A percentile compares a stretch with the other conserved stretches of the same genome.
Evolutionary conservation across 2,113 vertebrate genomes (phyloP).

Genomic region (Potamarius usumacintae): DNA sequence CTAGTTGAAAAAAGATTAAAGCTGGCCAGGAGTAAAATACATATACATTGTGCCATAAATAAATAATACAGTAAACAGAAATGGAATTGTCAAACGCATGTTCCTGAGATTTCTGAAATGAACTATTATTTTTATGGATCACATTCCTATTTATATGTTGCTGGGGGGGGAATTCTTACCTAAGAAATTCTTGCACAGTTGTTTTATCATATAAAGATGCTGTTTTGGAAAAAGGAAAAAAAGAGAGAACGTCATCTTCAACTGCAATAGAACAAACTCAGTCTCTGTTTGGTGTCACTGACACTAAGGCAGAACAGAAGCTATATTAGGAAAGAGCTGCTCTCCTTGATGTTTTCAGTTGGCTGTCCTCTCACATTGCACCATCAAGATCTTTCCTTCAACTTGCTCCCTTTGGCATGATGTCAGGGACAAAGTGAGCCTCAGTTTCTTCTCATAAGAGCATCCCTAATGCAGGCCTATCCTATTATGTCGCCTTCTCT

Average conservation of each 20-base stretch:
- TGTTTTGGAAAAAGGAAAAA: conserved; percentile 56
- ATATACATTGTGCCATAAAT: neutral
- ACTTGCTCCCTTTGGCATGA: conserved; percentile 56
- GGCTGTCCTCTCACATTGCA: conserved; percentile 41
- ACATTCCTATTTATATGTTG: neutral
- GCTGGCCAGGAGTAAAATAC: neutral
- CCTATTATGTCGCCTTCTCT: conserved; percentile 15
- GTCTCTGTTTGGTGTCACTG: conserved; percentile 22
- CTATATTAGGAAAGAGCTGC: conserved; percentile 64
- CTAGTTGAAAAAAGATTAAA: neutral
- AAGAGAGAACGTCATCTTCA: conserved; percentile 43
- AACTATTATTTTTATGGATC: neutral
- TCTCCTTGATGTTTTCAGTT: conserved; percentile 44
- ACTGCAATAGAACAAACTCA: conserved; percentile 24
- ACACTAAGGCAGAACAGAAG: conserved; percentile 32
- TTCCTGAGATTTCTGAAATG: neutral
- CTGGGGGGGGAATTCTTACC: conserved; percentile 66
- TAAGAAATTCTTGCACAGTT: conserved; percentile 70
- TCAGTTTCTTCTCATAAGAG: conserved; percentile 26
- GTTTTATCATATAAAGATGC: conserved; percentile 67
- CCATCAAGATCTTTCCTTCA: conserved; percentile 40
- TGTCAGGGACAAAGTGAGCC: conserved; percentile 54
- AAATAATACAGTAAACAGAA: neutral
- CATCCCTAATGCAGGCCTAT: conserved; percentile 16
- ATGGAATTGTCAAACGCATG: neutral